Evolutionary conservation across 2,888 invertebrate genomes (phyloP), one percentile per base, ranked within the genome.

Genomic region (Chloroclystis v-ata): DNA sequence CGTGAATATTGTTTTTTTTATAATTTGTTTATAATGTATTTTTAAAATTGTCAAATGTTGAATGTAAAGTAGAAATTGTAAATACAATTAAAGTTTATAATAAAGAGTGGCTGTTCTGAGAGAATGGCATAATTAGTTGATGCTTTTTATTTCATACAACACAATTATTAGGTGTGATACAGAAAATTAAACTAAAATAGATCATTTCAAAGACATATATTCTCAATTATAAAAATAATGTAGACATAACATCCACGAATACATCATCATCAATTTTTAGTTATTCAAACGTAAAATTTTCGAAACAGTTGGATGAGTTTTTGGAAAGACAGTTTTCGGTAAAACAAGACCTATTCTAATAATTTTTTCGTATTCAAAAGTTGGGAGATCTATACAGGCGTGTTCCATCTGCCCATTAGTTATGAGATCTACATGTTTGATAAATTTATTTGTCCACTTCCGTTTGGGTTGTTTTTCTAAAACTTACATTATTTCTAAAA

Each of bases 51-150:
- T 81, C 75, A 68, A 80, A 81, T 83, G 82, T 79, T 83, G 83
- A 72, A 82, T 86, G 86, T 85, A 85, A 86, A 85, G 87, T 87
- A 87, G 87, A 82, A 86, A 84, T 81, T 87, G 86, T 85, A 87
- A 81, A 86, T 86, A 86, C 69, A 84, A 78, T 85, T 86, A 87
- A 87, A 86, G 87, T 86, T 87, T 87, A 86, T 87, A 82, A 87
- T 87, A 87, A 87, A 86, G 73, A 76, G 77, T 73, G 78, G 77
- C 63, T 74, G 73, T 84, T 82, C 87, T 87, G 77, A 69, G 78
- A 87, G 87, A 65, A 77, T 74, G 61, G 62, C 78, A 71, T 80
- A 72, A 75, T 69, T 65, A 60, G 58, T 56, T 38, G 43, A 49
- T 44, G 47, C 65, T 63, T 65, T 63, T 63, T 55, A 59, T 58